Conservation (phyloP, 2,888 invertebrate genomes). For the Strigamia crassipes region DNA sequence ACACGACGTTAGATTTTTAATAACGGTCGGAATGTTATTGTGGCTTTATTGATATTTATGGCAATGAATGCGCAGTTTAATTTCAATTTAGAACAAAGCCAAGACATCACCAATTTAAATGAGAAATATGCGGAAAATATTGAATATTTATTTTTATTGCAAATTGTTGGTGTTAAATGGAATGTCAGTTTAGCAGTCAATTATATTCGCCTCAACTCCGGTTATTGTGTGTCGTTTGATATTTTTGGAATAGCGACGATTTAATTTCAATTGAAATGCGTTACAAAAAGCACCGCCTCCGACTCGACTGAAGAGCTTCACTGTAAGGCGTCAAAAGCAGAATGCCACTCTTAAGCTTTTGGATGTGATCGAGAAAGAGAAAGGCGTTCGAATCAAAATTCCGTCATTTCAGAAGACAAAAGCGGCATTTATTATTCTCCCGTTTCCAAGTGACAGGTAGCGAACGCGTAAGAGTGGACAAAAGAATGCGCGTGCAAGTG, state of each 20-base stretch:
- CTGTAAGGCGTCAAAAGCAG: neutral
- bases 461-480: neutral
- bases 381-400: conserved; percentile 1
- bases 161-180: neutral
- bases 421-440: neutral
- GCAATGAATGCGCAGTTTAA: too few species aligned
- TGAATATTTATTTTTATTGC: too few species aligned
- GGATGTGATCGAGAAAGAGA: neutral
- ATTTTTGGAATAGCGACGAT: neutral
- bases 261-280: neutral
- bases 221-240: neutral
- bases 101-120: too few species aligned
- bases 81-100: too few species aligned
- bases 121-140: too few species aligned
- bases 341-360: neutral
- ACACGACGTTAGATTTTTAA: too few species aligned
- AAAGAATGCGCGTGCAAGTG: conserved; percentile 19
- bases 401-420: conserved; percentile 32
- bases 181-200: neutral
- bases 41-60: too few species aligned
- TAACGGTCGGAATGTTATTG: too few species aligned
- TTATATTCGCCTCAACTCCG: neutral
- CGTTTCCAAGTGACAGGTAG: neutral
- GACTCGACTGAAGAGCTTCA: neutral
- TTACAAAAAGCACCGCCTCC: neutral